phyloP scores from a whole-genome alignment of 2,113 vertebrate species.

The Fulica atra region DNA sequence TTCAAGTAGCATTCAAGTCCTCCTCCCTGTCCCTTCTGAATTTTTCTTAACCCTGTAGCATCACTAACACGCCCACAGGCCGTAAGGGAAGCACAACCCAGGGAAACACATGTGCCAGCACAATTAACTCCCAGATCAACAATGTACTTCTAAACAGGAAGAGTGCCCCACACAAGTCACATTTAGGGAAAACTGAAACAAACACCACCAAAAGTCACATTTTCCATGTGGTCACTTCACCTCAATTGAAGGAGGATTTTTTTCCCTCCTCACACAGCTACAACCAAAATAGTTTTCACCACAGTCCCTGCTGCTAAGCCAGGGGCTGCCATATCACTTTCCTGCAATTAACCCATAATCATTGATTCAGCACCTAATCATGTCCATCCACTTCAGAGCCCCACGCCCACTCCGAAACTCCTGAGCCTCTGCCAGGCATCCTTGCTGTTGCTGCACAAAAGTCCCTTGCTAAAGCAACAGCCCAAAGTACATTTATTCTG shows the following conservation, averaged over 20 bases:
- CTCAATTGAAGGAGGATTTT: background rate
- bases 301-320: background rate
- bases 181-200: background rate
- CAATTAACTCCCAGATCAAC: background rate
- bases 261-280: background rate
- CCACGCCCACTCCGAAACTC: background rate
- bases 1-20: background rate
- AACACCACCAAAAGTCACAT: background rate
- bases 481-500: background rate
- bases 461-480: background rate
- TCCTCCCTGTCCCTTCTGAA: background rate
- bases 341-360: background rate
- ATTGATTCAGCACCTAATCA: background rate
- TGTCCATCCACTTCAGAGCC: background rate
- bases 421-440: background rate
- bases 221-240: background rate
- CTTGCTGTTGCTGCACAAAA: background rate
- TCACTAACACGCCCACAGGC: background rate
- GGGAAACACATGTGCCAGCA: background rate
- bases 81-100: rapidly evolving
- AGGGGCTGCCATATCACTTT: background rate
- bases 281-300: background rate
- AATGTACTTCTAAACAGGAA: background rate
- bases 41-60: background rate
- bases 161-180: background rate